A percentile compares a stretch with the other conserved stretches of the same genome.
These are phyloP conservation scores for Paracanthobrama guichenoti DNA, from an alignment of 2,113 vertebrate genomes.

Conservation along the genomic window DNA sequence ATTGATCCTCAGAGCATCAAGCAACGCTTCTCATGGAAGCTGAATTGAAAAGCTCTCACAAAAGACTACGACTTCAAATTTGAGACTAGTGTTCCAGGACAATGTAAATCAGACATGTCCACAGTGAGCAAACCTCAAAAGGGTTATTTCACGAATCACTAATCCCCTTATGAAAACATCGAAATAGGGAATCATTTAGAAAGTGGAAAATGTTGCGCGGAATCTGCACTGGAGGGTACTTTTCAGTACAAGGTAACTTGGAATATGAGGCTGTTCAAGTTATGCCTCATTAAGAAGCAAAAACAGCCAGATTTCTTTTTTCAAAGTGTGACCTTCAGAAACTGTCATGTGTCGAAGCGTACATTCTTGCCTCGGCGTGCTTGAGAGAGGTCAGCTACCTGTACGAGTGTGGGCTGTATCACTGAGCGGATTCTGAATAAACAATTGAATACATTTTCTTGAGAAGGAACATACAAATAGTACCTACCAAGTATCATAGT, in stretches of 20 bases:
- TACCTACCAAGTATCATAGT: not conserved
- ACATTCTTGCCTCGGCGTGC: not conserved
- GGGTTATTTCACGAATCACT: conserved; percentile 66
- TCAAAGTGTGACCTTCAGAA: not conserved
- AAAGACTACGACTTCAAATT: conserved; percentile 61
- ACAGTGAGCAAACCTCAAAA: conserved; percentile 57
- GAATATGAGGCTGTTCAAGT: not conserved
- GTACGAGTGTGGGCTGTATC: not conserved
- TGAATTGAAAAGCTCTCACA: conserved; percentile 27
- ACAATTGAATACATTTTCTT: conserved; percentile 12
- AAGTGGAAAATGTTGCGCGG: conserved; percentile 4
- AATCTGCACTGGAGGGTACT: not conserved
- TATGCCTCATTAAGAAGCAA: conserved; percentile 35
- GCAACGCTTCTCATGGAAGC: not conserved
- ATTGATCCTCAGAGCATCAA: not conserved
- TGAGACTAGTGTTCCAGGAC: conserved; percentile 7
- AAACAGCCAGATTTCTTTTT: not conserved
- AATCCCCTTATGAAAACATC: conserved; percentile 58
- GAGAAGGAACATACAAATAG: conserved; percentile 2
- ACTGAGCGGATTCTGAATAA: conserved; percentile 20
- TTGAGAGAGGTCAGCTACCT: conserved; percentile 31
- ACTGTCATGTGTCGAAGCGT: not conserved
- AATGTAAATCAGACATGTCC: conserved; percentile 62
- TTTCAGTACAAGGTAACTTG: conserved; percentile 14
- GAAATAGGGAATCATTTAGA: conserved; percentile 62